phyloP scores from a whole-genome alignment of 2,888 invertebrate genomes.

The Pasiphila rectangulata region DNA sequence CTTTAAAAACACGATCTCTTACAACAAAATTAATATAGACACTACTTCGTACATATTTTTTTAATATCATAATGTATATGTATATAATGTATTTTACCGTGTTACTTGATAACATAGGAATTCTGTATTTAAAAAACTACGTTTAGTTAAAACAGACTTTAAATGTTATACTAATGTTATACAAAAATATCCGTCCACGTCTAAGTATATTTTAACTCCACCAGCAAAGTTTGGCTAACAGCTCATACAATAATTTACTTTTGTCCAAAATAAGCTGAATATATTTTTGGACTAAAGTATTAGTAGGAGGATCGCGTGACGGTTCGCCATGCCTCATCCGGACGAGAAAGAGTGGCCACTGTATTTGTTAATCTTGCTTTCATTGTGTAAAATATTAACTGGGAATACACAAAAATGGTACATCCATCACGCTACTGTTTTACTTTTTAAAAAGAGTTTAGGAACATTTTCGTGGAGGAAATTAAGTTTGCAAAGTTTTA shows the following conservation, averaged over 20 bases:
- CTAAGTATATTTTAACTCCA: no score
- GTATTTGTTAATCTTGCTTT: slow-evolving; percentile 73
- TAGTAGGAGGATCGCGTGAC: slow-evolving; percentile 57
- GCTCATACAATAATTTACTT: slow-evolving; percentile 7
- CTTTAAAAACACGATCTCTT: no score
- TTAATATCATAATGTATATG: no score
- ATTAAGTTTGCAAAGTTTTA: no score
- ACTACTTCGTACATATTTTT: no score
- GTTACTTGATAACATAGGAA: no score
- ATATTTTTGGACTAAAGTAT: slow-evolving; percentile 7
- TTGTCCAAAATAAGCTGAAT: slow-evolving; percentile 7
- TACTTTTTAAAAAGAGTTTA: background rate
- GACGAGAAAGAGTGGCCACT: slow-evolving; percentile 65
- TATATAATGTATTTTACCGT: no score
- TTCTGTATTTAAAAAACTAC: no score
- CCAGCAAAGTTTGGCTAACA: slow-evolving; percentile 1
- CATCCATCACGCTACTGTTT: slow-evolving; percentile 7
- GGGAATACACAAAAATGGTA: slow-evolving; percentile 40
- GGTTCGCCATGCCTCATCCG: slow-evolving; percentile 55
- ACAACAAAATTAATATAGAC: no score
- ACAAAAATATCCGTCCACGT: no score
- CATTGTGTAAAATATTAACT: slow-evolving; percentile 65
- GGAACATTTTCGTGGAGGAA: background rate
- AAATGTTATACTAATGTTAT: no score
- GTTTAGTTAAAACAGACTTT: no score